phyloP scores from a whole-genome alignment of 2,797 vertebrate species.

The Peromyscus aztecus region DNA sequence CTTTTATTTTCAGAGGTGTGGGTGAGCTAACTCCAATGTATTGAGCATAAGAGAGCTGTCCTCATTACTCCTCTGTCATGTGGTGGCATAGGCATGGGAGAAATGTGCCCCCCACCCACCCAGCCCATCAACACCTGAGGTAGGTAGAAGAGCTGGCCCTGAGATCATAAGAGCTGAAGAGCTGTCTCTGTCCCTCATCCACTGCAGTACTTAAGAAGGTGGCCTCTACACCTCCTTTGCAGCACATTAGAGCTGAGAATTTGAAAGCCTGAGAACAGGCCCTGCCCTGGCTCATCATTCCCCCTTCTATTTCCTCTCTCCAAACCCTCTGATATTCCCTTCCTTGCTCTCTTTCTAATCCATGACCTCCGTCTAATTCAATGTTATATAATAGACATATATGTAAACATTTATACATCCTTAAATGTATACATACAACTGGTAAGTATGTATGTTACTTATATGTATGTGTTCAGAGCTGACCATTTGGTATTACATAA shows the following conservation, averaged over 20 bases:
- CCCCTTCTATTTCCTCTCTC: neutral
- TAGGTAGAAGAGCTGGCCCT: neutral
- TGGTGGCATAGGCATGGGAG: neutral
- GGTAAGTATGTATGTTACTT: too few relatives aligned
- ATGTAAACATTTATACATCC: neutral
- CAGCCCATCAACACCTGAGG: neutral
- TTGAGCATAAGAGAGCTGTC: neutral
- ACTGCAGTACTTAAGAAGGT: rapidly evolving
- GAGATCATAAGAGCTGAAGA: neutral
- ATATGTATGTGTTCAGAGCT: neutral
- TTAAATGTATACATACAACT: neutral
- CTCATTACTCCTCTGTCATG: neutral
- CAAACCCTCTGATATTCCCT: too few relatives aligned
- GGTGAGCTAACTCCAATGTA: neutral
- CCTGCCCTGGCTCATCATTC: neutral
- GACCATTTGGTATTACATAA: neutral
- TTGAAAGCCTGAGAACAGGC: neutral
- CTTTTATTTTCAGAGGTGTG: neutral
- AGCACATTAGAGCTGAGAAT: neutral
- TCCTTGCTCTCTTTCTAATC: neutral
- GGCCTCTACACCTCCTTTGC: neutral
- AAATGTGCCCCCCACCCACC: rapidly evolving
- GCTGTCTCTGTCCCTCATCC: neutral
- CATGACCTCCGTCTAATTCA: neutral
- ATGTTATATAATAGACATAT: neutral